Base-by-base conservation (phyloP, 2,113 vertebrate species). In the Cichladusa arquata region DNA sequence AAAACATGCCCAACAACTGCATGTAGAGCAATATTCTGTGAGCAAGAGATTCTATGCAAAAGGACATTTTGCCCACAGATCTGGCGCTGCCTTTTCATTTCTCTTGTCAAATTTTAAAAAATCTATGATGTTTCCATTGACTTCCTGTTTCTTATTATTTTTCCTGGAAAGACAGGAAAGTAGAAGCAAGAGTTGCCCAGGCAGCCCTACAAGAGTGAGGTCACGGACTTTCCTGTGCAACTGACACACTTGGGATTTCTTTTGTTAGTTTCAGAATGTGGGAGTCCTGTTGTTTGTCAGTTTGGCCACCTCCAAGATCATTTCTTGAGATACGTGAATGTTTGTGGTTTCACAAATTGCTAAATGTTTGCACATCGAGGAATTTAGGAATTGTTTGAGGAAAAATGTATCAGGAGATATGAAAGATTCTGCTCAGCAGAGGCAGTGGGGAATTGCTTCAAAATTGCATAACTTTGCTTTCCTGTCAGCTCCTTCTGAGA, bases 311-410 rank as follows among this genome's bases (percentile, higher is more conserved):
- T 86, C 54, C 74, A 73, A 94, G 54, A 90, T 86, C 19, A 17
- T 77, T 65, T 70, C 13, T 29, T 70, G 86, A 88, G 67, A 51
- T 72, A 85, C 0, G 7, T 57, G 73, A 74, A 84, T 65, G 33
- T 47, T 88, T 92, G 64, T 87, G 74, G 81, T 95, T 95, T 94
- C 44, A 45, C 36, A 65, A 62, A 33, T 60, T 80, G 78, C 70
- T 74, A 58, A 87, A 72, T 87, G 65, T 81, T 93, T 93, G 42
- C 72, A 64, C 48, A n/a, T 66, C 56, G 60, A 42, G 53, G 70
- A 67, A 86, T 78, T 74, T 9, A 47, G 60, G 73, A 78, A 60
- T 29, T 53, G 31, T 90, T 66, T 42, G 66, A 82, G 66, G 40
- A 73, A 82, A 81, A 79, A 57, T 28, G 28, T 81, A 6, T 76